Evolutionary conservation across 1,140 invertebrate genomes (phyloP), one percentile per base, ranked within the genome.

Genomic region (Hetaerina americana): DNA sequence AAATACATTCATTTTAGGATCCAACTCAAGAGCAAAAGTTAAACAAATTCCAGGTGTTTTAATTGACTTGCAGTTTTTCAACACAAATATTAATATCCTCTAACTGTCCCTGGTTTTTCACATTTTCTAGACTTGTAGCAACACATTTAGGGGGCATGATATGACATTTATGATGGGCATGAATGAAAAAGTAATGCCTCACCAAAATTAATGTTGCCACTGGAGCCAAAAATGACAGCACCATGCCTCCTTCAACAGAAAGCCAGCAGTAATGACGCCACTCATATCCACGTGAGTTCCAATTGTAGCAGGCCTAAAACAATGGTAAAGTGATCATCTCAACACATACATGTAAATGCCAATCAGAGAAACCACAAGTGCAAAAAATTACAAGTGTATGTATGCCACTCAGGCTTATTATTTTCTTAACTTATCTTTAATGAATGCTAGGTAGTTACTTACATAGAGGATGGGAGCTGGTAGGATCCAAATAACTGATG

Each of bases 181-280:
- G 15, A 12, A 57, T 57, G 40, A 18, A 67, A 10, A 3, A 40
- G 40, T 12, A 5, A 57, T n/a, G n/a, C 77, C 78, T 87, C 70
- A 87, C 82, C 66, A 89, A 76, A 66, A 90, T 89, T 18, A 90
- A 78, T 26, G 85, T 78, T 75, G 86, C 88, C 0, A 87, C 84
- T 25, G 89, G 89, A 22, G 88, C 80, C 83, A 90, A 88, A 75
- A 89, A 90, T 25, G 89, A 88, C 74, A 89, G 80, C 5, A 90
- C 82, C 87, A 90, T 90, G 5, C 88, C 88, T 77, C 87, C 86
- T 77, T 88, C 86, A 26, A 90, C 85, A 0, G 88, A 89, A 82
- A 90, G 87, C 86, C 88, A 90, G 77, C 89, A 90, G 76, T 88
- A 90, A 74, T 85, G 83, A 72, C 85, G 85, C 3, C 85, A 87